phyloP scores from a whole-genome alignment of 92 coral and sea anemone genomes.

The Anthopleura xanthogrammica region DNA sequence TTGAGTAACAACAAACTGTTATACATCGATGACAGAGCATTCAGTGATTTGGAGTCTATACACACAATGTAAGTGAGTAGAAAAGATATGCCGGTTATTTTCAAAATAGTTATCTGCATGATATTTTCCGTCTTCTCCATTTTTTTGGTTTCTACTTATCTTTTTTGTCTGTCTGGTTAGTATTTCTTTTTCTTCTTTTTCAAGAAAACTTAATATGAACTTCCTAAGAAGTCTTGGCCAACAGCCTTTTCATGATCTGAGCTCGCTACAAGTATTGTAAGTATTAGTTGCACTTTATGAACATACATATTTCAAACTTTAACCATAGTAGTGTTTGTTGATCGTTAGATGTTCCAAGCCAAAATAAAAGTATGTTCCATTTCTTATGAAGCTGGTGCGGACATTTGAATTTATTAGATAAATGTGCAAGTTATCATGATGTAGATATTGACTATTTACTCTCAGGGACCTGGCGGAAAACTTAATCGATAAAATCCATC shows the following conservation, averaged over 20 bases:
- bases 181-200: neutral
- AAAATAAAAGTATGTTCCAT: too few relatives aligned
- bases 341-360: too few relatives aligned
- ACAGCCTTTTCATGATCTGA: neutral
- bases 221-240: neutral
- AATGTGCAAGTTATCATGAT: too few relatives aligned
- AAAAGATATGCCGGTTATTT: neutral
- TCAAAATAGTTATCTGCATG: neutral
- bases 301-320: too few relatives aligned
- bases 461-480: neutral
- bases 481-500: neutral
- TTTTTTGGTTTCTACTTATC: too few relatives aligned
- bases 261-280: slow-evolving; percentile 3
- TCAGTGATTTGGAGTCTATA: neutral
- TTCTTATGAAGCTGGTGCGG: too few relatives aligned
- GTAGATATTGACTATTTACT: neutral
- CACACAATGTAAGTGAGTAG: neutral
- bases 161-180: too few relatives aligned
- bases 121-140: neutral
- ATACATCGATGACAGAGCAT: neutral
- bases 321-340: too few relatives aligned
- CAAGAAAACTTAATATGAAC: neutral
- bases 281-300: neutral
- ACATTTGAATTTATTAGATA: too few relatives aligned
- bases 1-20: neutral